These are phyloP conservation scores for Phalanger gymnotis DNA, from an alignment of 2,797 vertebrate species.

Conservation along the genomic window DNA sequence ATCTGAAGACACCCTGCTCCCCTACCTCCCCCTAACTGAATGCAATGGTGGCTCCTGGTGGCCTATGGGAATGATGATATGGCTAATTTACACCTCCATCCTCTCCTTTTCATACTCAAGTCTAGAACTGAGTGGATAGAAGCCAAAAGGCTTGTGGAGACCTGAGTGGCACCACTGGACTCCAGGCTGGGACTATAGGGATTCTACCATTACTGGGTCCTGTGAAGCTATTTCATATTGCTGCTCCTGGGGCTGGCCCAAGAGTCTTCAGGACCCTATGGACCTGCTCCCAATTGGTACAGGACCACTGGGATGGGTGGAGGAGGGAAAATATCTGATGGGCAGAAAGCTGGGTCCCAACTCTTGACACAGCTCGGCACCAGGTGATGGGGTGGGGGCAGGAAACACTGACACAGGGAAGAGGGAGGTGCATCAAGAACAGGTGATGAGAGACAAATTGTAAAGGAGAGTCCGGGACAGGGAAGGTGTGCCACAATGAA, in stretches of 20 bases:
- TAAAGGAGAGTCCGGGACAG: neutral
- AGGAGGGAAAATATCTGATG: neutral
- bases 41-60: neutral
- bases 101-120: neutral
- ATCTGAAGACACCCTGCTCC: neutral
- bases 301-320: neutral
- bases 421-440: neutral
- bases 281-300: neutral
- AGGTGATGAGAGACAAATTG: neutral
- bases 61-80: slow-evolving; percentile 52
- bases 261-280: neutral
- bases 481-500: neutral
- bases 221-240: neutral
- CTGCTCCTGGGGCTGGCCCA: neutral
- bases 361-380: neutral
- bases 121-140: neutral
- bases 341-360: neutral
- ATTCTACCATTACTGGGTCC: neutral
- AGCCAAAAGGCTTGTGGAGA: neutral
- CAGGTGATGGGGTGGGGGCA: neutral
- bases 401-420: neutral
- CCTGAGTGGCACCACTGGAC: neutral
- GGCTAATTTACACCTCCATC: neutral
- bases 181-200: neutral
- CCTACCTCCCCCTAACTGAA: neutral